These are phyloP conservation scores for Caerostris extrusa DNA, from an alignment of 1,140 invertebrate genomes.

Conservation along the genomic window DNA sequence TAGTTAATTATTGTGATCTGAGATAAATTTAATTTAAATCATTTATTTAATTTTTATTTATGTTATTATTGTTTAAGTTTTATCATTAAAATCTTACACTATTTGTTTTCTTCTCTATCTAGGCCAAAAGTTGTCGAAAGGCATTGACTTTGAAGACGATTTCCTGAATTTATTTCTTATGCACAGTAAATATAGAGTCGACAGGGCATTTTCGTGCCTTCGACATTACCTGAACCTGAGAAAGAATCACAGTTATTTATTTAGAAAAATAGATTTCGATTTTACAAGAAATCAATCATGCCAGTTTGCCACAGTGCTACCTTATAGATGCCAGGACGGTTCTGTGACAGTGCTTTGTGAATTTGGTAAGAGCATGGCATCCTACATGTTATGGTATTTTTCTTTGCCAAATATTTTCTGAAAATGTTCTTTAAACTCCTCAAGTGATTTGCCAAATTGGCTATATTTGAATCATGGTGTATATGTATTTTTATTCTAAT, in stretches of 20 bases:
- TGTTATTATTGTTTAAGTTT: no score
- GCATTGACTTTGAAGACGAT: background rate
- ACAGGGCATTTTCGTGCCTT: background rate
- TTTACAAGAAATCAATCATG: background rate
- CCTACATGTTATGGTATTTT: no score
- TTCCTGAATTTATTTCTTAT: background rate
- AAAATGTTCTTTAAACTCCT: no score
- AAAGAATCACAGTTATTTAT: background rate
- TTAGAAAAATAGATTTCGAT: background rate
- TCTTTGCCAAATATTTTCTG: no score
- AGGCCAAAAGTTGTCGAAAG: background rate
- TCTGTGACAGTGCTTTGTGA: background rate
- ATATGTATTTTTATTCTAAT: no score
- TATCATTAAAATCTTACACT: no score
- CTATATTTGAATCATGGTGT: no score
- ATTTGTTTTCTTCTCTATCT: background rate
- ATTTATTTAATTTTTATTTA: no score
- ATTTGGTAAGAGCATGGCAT: background rate
- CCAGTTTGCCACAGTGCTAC: background rate
- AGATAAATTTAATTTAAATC: no score
- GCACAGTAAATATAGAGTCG: background rate
- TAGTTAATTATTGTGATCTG: no score
- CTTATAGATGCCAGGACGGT: background rate
- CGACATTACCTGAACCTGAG: background rate
- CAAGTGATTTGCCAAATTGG: no score